These are phyloP conservation scores for Alosa sapidissima DNA, from an alignment of 2,797 vertebrate species.

Conservation along the genomic window DNA sequence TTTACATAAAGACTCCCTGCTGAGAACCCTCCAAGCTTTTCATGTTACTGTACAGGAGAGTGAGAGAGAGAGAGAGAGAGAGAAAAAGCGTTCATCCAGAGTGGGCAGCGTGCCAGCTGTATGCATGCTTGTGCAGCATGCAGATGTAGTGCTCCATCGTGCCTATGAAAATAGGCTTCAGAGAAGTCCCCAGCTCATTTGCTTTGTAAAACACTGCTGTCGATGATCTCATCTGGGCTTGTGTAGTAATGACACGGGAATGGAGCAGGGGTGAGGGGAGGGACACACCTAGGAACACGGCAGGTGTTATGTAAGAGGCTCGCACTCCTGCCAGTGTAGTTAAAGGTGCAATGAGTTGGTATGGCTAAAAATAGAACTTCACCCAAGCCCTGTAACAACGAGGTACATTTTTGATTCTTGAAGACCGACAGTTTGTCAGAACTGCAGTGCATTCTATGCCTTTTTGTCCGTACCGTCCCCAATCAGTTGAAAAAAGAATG, in stretches of 20 bases:
- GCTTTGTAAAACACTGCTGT: constrained; percentile 58
- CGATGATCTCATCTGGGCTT: constrained; percentile 25
- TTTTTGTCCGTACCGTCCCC: not conserved
- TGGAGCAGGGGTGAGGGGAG: not conserved
- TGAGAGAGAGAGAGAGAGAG: not conserved
- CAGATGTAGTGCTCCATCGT: constrained; percentile 15
- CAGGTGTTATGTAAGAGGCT: not conserved
- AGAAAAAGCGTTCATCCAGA: not conserved
- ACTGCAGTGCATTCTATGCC: not conserved
- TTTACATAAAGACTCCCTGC: not conserved
- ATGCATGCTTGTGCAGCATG: not conserved
- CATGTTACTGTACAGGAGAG: not conserved
- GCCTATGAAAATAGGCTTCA: constrained; percentile 58
- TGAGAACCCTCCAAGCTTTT: not conserved
- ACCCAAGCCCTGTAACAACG: not conserved
- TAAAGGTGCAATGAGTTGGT: not conserved
- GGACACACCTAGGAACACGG: not conserved
- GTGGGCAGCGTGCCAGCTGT: not conserved
- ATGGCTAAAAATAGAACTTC: not conserved
- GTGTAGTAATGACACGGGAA: not conserved
- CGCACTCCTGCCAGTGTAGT: not conserved
- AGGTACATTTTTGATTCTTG: not conserved
- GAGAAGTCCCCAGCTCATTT: constrained; percentile 55
- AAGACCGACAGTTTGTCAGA: not conserved
- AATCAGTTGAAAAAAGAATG: not conserved